Conservation (phyloP, 2,797 vertebrate genomes). For the Hirundo rustica region DNA sequence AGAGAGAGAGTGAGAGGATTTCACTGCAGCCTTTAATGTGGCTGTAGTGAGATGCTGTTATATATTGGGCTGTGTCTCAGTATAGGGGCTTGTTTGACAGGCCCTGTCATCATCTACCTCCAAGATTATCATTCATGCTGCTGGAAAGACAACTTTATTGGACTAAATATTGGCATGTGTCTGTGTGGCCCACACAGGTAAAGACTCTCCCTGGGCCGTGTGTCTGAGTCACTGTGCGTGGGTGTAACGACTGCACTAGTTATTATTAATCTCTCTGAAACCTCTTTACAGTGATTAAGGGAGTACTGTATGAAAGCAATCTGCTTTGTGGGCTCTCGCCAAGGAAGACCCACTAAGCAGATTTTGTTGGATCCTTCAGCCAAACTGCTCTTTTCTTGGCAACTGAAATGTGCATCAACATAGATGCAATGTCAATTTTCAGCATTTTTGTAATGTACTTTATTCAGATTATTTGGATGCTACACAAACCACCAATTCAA, state of each 20-base stretch:
- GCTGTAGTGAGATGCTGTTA: not conserved
- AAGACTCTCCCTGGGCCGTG: constrained; percentile 18
- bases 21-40: not conserved
- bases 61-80: constrained; percentile 4
- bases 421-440: constrained; percentile 15
- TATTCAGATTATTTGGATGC: not conserved
- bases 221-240: constrained; percentile 58
- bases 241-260: constrained; percentile 56
- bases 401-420: not conserved
- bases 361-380: constrained; percentile 53
- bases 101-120: constrained; percentile 47
- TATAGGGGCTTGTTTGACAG: constrained; percentile 33
- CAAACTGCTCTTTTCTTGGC: constrained; percentile 62
- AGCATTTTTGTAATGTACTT: not conserved
- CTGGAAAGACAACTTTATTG: constrained; percentile 61
- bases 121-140: constrained; percentile 59
- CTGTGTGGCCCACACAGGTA: constrained; percentile 62
- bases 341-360: constrained; percentile 58
- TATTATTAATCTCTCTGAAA: constrained; percentile 72
- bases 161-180: constrained; percentile 58
- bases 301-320: constrained; percentile 50
- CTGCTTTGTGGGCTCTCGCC: constrained; percentile 36
- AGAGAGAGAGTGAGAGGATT: not conserved
- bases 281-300: constrained; percentile 61
- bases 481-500: constrained; percentile 20